Evolutionary conservation across 2,113 vertebrate genomes (phyloP).

Genomic region (Equus przewalskii): DNA sequence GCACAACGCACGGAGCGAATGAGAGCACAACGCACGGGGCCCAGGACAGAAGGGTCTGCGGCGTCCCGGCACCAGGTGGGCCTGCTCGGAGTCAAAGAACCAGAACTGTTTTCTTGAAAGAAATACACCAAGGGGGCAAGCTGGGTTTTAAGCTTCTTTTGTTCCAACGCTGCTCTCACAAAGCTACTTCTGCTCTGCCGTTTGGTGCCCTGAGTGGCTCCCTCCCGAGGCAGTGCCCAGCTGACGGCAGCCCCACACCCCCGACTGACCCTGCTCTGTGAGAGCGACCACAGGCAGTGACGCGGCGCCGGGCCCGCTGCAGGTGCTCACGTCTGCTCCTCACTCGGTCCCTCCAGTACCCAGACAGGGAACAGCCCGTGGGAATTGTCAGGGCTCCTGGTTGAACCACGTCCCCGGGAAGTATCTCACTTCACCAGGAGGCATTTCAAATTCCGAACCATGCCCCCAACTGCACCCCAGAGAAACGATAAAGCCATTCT

Average conservation of each 20-base stretch:
- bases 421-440: neutral
- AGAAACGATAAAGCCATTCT: neutral
- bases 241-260: neutral
- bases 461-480: too few species aligned
- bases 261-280: neutral
- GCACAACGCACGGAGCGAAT: rapidly evolving
- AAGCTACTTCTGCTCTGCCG: neutral
- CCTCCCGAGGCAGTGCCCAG: too few species aligned
- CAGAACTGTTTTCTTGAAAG: neutral
- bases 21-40: rapidly evolving
- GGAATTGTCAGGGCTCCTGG: neutral
- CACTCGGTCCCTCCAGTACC: neutral
- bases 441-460: neutral
- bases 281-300: neutral
- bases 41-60: neutral
- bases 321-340: rapidly evolving
- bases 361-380: rapidly evolving
- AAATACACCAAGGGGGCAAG: neutral
- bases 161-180: neutral
- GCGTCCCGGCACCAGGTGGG: neutral
- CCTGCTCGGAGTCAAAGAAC: neutral
- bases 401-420: neutral
- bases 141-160: neutral
- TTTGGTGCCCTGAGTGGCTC: rapidly evolving
- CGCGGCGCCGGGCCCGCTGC: rapidly evolving